Percentiles rank a stretch among this genome's conserved stretches.
These are phyloP conservation scores for Orestias chungarensis DNA, from an alignment of 2,797 vertebrate genomes.

Conservation along the genomic window DNA sequence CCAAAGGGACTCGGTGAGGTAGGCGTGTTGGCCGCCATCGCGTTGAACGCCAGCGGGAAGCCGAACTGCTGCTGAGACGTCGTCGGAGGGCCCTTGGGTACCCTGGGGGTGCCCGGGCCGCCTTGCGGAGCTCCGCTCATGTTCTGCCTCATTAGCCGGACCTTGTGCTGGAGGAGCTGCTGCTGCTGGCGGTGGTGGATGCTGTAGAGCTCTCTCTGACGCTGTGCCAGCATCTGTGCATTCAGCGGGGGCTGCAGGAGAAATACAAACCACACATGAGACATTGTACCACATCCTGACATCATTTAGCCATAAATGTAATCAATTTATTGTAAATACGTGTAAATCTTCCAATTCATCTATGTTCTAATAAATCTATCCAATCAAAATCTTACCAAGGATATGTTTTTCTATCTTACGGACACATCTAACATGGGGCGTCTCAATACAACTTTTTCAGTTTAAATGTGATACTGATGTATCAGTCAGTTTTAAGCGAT, in stretches of 20 bases:
- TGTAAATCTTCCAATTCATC: too few relatives aligned
- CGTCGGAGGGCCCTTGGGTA: slow-evolving; percentile 71
- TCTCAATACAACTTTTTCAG: too few relatives aligned
- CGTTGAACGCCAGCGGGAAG: slow-evolving; percentile 86
- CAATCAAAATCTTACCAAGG: too few relatives aligned
- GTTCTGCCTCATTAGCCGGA: slow-evolving; percentile 91
- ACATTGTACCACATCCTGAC: too few relatives aligned
- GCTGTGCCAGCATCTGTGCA: slow-evolving; percentile 95
- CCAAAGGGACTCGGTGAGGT: slow-evolving; percentile 88
- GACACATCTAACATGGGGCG: too few relatives aligned
- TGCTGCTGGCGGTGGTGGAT: slow-evolving; percentile 92
- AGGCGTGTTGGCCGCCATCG: slow-evolving; percentile 83
- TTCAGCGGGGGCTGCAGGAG: slow-evolving; percentile 88
- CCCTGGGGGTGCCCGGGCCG: slow-evolving; percentile 65
- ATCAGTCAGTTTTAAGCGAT: too few relatives aligned
- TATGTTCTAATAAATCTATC: too few relatives aligned
- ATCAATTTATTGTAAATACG: too few relatives aligned
- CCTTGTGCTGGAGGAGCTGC: slow-evolving; percentile 93
- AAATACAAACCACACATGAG: background rate
- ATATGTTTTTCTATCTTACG: too few relatives aligned
- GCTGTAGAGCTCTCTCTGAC: slow-evolving; percentile 93
- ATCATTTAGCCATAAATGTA: too few relatives aligned
- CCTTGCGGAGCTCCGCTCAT: slow-evolving; percentile 75
- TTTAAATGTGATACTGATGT: too few relatives aligned
- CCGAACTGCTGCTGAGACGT: slow-evolving; percentile 86